Conservation (phyloP, 1,140 invertebrate genomes). For the Pemphigus obesinymphae region DNA sequence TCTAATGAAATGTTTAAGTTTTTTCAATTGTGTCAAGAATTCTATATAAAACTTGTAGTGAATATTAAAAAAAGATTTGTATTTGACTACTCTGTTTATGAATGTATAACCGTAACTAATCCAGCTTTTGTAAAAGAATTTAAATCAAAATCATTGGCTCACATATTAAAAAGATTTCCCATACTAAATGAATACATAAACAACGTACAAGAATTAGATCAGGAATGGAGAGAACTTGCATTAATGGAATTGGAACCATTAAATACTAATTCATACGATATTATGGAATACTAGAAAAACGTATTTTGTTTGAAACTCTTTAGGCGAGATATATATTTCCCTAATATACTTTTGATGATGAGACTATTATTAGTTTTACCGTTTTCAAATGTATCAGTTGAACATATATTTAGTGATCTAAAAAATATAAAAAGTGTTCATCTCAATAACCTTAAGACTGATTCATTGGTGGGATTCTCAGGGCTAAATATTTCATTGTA, state of each 20-base stretch:
- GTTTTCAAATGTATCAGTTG: not conserved
- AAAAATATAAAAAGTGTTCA: not conserved
- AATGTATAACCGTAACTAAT: constrained; percentile 32
- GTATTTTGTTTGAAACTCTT: constrained; percentile 6
- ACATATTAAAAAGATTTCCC: constrained; percentile 41
- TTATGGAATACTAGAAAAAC: constrained; percentile 30
- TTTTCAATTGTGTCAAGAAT: constrained; percentile 7
- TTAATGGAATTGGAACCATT: not conserved
- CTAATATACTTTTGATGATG: not conserved
- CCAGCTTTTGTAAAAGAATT: constrained; percentile 30
- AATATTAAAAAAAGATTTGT: constrained; percentile 39
- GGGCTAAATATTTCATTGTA: not conserved
- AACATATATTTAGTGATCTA: not conserved
- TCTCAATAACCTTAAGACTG: not conserved
- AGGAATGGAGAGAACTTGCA: constrained; percentile 41
- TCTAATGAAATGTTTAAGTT: not conserved
- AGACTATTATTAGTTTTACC: not conserved
- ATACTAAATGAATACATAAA: constrained; percentile 17
- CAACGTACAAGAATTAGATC: constrained; percentile 25
- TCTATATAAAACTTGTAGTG: constrained; percentile 37
- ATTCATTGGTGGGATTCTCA: not conserved
- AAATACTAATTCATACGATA: too few species aligned
- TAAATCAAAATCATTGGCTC: not conserved
- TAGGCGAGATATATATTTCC: not conserved
- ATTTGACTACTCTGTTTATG: constrained; percentile 35